Evolutionary conservation across 2,797 vertebrate species (phyloP).

Genomic region (Macroramphosus scolopax): DNA sequence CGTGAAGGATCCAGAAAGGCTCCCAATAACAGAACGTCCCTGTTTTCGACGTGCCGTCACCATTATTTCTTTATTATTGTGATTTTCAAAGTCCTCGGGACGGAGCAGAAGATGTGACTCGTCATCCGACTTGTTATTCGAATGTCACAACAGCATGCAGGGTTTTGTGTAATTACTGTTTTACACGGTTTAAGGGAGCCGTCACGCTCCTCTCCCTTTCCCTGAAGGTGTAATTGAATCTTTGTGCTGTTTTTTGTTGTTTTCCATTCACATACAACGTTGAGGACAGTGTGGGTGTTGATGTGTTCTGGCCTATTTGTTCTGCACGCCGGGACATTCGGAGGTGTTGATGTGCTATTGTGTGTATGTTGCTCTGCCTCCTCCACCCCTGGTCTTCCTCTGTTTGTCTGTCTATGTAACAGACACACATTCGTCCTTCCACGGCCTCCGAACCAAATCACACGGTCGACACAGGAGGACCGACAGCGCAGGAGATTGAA

Average conservation of each 20-base stretch:
- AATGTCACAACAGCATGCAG: constrained; percentile 44
- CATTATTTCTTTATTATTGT: constrained; percentile 62
- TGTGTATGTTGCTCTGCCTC: constrained; percentile 11
- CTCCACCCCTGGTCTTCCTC: background rate
- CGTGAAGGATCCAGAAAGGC: too few relatives aligned
- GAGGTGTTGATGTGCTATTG: constrained; percentile 48
- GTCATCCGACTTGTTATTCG: constrained; percentile 62
- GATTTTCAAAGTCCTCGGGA: constrained; percentile 59
- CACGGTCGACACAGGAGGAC: constrained; percentile 11
- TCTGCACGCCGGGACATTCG: constrained; percentile 42
- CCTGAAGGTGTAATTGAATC: constrained; percentile 39
- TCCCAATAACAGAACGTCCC: constrained; percentile 53
- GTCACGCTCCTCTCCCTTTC: constrained; percentile 27
- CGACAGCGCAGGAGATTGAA: too few relatives aligned
- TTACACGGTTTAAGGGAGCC: constrained; percentile 48
- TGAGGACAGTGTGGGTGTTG: constrained; percentile 4
- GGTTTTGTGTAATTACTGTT: constrained; percentile 69
- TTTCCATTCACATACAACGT: constrained; percentile 42
- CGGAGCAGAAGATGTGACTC: constrained; percentile 65
- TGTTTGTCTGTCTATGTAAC: constrained; percentile 3
- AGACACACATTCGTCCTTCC: too few relatives aligned
- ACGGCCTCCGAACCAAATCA: constrained; percentile 16
- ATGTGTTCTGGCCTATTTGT: constrained; percentile 30
- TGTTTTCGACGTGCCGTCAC: constrained; percentile 64
- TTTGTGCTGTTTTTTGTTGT: constrained; percentile 39